Conservation (phyloP, 2,113 vertebrate genomes). For the Nothocercus nigrocapillus region DNA sequence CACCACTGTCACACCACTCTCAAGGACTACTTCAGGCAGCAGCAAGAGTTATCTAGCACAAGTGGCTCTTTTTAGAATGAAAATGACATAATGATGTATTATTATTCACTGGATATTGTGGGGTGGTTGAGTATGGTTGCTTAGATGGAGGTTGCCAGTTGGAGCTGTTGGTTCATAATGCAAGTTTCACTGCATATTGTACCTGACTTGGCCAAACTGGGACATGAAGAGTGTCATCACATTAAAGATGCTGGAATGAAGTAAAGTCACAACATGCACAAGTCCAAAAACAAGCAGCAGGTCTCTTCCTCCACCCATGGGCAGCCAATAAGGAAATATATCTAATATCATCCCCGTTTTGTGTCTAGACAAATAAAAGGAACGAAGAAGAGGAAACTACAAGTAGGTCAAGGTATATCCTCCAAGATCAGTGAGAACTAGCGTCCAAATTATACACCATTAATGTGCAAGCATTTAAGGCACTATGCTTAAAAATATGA, state of each 20-base stretch:
- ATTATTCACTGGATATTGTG: conserved; percentile 53
- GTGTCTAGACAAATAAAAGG: conserved; percentile 70
- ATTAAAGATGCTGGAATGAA: conserved; percentile 69
- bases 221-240: conserved; percentile 64
- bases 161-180: conserved; percentile 62
- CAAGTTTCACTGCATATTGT: conserved; percentile 61
- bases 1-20: conserved; percentile 58
- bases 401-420: conserved; percentile 49
- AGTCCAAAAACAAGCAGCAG: conserved; percentile 70
- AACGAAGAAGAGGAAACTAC: conserved; percentile 64
- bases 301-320: conserved; percentile 62
- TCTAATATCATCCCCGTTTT: conserved; percentile 70
- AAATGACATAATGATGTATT: conserved; percentile 34
- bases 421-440: conserved; percentile 27
- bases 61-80: conserved; percentile 58
- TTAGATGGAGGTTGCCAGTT: conserved; percentile 55
- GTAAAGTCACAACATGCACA: conserved; percentile 72
- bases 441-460: not conserved
- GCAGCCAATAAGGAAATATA: conserved; percentile 71
- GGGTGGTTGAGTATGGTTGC: conserved; percentile 55
- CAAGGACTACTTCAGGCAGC: conserved; percentile 58
- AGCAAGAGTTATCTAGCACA: conserved; percentile 27
- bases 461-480: not conserved
- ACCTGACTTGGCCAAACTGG: conserved; percentile 68
- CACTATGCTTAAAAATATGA: not conserved